Percentiles rank a stretch among this genome's conserved stretches.
Conservation (phyloP, 2,888 invertebrate species). For the Drosophila melanosoma region DNA sequence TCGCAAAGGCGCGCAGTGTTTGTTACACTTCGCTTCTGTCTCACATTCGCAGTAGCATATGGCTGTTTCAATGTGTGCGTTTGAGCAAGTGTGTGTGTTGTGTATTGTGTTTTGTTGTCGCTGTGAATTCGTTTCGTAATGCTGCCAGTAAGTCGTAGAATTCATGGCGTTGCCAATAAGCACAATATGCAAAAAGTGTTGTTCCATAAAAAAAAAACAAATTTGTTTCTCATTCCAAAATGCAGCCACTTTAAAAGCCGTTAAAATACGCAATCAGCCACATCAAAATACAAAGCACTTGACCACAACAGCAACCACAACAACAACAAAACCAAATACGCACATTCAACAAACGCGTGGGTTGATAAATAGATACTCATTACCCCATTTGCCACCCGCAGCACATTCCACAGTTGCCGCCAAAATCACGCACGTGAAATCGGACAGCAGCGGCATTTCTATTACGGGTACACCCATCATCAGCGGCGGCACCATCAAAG, state of each 20-base stretch:
- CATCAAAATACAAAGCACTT: slow-evolving; percentile 56
- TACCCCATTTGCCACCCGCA: slow-evolving; percentile 70
- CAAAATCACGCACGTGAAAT: slow-evolving; percentile 86
- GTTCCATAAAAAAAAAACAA: slow-evolving; percentile 22
- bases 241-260: slow-evolving; percentile 61
- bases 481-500: slow-evolving; percentile 78
- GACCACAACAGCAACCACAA: slow-evolving; percentile 43
- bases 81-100: slow-evolving; percentile 21
- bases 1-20: slow-evolving; percentile 63
- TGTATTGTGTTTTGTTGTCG: slow-evolving; percentile 69
- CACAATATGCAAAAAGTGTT: slow-evolving; percentile 32
- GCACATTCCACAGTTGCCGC: slow-evolving; percentile 85
- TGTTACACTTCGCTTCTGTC: slow-evolving; percentile 52
- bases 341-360: slow-evolving; percentile 67
- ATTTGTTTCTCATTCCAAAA: slow-evolving; percentile 32
- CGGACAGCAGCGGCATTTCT: slow-evolving; percentile 79
- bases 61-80: slow-evolving; percentile 17
- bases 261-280: slow-evolving; percentile 68
- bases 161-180: slow-evolving; percentile 47
- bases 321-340: slow-evolving; percentile 55
- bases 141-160: slow-evolving; percentile 56
- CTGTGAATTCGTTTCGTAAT: slow-evolving; percentile 67
- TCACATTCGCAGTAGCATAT: slow-evolving; percentile 63
- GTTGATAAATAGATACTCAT: slow-evolving; percentile 72
- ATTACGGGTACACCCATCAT: slow-evolving; percentile 61